phyloP scores from a whole-genome alignment of 2,113 vertebrate species.

The Microcebus tavaratra region DNA sequence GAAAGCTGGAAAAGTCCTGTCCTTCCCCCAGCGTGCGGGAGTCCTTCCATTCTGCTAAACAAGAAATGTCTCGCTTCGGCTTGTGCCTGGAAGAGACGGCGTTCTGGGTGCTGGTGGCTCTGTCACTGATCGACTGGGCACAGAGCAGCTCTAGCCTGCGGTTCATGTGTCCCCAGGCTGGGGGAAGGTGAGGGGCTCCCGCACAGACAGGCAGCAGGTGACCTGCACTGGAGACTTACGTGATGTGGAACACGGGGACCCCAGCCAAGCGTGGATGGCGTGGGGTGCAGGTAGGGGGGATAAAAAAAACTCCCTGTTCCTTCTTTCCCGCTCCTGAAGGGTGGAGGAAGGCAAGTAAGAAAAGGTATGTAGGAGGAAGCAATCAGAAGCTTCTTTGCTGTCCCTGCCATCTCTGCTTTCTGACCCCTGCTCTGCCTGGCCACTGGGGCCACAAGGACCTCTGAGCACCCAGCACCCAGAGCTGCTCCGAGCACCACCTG shows the following conservation, averaged over 20 bases:
- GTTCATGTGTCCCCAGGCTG: background rate
- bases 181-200: background rate
- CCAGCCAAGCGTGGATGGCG: background rate
- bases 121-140: background rate
- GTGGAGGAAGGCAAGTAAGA: background rate
- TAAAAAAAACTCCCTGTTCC: background rate
- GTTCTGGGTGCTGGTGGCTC: background rate
- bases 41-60: background rate
- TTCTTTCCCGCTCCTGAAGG: background rate
- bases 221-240: background rate
- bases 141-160: too few species aligned
- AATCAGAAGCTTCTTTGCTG: background rate
- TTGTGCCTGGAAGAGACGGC: background rate
- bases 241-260: rapidly evolving
- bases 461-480: background rate
- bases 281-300: rapidly evolving
- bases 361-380: background rate
- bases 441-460: background rate
- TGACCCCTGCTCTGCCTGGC: background rate
- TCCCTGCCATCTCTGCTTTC: background rate
- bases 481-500: background rate
- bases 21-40: background rate
- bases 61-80: background rate
- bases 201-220: too few species aligned
- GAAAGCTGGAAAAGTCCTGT: background rate